Base-by-base conservation (phyloP, 2,113 vertebrate species). In the Gavialis gangeticus region DNA sequence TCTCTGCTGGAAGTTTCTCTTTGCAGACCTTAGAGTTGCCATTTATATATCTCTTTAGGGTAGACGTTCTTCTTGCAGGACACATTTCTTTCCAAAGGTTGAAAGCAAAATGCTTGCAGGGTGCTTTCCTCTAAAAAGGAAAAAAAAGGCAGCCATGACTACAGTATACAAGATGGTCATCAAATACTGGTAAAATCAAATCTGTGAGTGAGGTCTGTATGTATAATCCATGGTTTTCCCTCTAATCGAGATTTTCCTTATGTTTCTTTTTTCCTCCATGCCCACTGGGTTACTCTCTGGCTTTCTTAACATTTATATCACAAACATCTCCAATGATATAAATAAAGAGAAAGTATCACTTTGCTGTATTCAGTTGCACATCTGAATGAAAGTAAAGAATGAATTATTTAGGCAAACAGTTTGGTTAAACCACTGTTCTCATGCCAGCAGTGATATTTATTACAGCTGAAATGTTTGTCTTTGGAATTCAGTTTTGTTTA, bases 401-500 rank as follows among this genome's bases (percentile, higher is more conserved):
- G 28, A 60, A 88, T 69, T 63, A 59, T 79, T 89, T 89, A 87
- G 27, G 24, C 82, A 80, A 63, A 56, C 18, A 85, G 71, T 79
- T 17, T 30, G n/a, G 78, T 58, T 79, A 91, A 92, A 59, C 84
- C 64, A 73, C 69, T 80, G 46, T 24, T 34, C 87, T 94, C 56
- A 18, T 62, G 82, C 13, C 13, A 67, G 5, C 75, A 24, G 21
- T 54, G 24, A 59, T 67, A 88, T 37, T 71, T 83, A 63, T 57
- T 28, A 55, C 75, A 83, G 37, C 14, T 16, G 83, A 75, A 54
- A 75, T 82, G 17, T 91, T 82, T 86, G 56, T 95, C 56, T 28
- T 5, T 85, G 82, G 19, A 94, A 94, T 84, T 90, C 34, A 92
- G 27, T 37, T 81, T 18, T 85, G 37, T 87, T 91, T 87, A 93